phyloP scores from a whole-genome alignment of 23 tunicate species.

The Halocynthia roretzi region DNA sequence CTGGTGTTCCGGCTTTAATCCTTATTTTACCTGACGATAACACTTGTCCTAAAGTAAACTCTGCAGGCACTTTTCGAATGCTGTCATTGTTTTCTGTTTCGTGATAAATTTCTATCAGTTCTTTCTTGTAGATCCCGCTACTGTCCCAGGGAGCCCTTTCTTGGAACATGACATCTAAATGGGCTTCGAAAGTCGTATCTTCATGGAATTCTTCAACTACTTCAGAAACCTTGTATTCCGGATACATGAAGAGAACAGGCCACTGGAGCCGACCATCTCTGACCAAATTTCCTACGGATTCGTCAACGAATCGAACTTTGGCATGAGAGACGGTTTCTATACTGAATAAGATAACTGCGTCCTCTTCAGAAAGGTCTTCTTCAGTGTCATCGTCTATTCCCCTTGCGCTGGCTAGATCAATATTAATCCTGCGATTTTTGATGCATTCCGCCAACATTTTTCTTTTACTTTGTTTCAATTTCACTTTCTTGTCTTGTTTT shows the following conservation, averaged over 20 bases:
- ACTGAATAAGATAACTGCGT: slow-evolving; percentile 12
- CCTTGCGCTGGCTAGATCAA: slow-evolving; percentile 2
- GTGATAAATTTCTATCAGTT: slow-evolving; percentile 34
- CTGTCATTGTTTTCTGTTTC: slow-evolving; percentile 29
- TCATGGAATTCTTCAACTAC: slow-evolving; percentile 69
- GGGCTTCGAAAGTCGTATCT: slow-evolving; percentile 38
- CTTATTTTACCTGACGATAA: slow-evolving; percentile 26
- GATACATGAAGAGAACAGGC: slow-evolving; percentile 84
- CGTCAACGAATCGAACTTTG: slow-evolving; percentile 44
- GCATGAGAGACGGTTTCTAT: slow-evolving; percentile 30
- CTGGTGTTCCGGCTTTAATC: slow-evolving; percentile 70
- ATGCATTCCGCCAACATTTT: slow-evolving; percentile 27
- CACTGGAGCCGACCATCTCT: slow-evolving; percentile 34
- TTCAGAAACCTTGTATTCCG: slow-evolving; percentile 66
- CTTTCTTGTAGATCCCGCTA: slow-evolving; percentile 14
- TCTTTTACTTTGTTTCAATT: slow-evolving; percentile 19
- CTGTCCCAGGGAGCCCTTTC: slow-evolving; percentile 63
- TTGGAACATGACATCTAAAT: slow-evolving; percentile 44
- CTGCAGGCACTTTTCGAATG: slow-evolving; percentile 30
- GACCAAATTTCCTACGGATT: neutral
- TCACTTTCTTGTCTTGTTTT: slow-evolving; percentile 14
- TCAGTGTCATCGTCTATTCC: slow-evolving; percentile 23
- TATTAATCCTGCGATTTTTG: slow-evolving; percentile 1
- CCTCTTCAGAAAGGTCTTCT: slow-evolving; percentile 8
- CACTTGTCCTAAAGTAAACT: slow-evolving; percentile 26